Evolutionary conservation across 2,797 vertebrate genomes (phyloP), one percentile per base, ranked within the genome.

Genomic region (Gastrophryne carolinensis): DNA sequence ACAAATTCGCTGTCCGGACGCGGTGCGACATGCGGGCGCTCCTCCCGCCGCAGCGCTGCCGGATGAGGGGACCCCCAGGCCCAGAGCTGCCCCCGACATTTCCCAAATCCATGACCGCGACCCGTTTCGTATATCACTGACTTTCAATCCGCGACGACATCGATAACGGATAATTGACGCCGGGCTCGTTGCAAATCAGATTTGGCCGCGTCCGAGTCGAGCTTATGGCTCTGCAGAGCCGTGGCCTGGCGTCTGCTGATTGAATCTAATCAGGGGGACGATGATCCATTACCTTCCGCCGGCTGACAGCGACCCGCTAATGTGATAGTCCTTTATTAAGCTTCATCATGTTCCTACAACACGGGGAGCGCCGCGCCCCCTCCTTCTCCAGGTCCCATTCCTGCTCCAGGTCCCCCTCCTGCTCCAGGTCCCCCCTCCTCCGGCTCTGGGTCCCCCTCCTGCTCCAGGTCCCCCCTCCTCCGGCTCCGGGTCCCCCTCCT

Each of bases 151-250:
- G 80, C 78, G 78, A 82, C 82, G 81, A 82, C 83, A 81, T 84
- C 81, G 83, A 83, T 86, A 82, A 85, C 58, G 73, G 79, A 81
- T 84, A 86, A 87, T 85, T 86, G 83, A 84, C 75, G 82, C 81
- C 83, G 44, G 73, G 79, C 79, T 83, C 67, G 65, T 67, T 79
- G 79, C 79, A 85, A 85, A 86, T 84, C 80, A 73, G 76, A 86
- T 86, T 84, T 80, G 77, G 66, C 78, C 1, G 56, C 80, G 80
- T 84, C 81, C 61, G 81, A 83, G 83, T 82, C 75, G 57, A 80
- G 81, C 82, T 83, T 80, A 80, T 79, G 82, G 83, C 83, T 80
- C 81, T 75, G 66, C 41, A 63, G 79, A 82, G n/a, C 81, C 57
- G 50, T 80, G 73, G 83, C 50, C 34, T 75, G 44, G 79, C 75